These are phyloP conservation scores for Dermatophagoides farinae DNA, from an alignment of 1,140 invertebrate genomes.

Conservation along the genomic window DNA sequence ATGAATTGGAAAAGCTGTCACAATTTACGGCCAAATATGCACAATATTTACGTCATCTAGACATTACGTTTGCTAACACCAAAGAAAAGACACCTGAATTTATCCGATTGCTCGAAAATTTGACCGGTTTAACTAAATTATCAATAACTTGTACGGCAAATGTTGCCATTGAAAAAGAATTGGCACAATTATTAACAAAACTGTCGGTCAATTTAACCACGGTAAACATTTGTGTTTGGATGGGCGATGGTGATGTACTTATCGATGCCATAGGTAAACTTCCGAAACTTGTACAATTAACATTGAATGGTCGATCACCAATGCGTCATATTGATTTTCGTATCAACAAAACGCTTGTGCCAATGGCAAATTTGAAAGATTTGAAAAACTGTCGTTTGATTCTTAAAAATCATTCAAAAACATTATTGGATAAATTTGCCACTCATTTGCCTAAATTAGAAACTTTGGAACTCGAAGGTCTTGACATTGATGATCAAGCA, in stretches of 20 bases:
- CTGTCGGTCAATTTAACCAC: neutral
- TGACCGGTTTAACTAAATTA: conserved; percentile 2
- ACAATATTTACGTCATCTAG: conserved; percentile 10
- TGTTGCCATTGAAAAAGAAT: conserved; percentile 3
- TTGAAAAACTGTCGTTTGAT: conserved; percentile 1
- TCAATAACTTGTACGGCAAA: conserved; percentile 1
- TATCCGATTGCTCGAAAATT: neutral
- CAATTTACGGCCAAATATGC: conserved; percentile 12
- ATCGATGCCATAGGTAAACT: neutral
- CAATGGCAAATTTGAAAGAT: neutral
- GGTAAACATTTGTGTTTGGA: conserved; percentile 10
- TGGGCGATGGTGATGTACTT: neutral
- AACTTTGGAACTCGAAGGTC: conserved; percentile 5
- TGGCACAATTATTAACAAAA: neutral
- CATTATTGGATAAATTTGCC: neutral
- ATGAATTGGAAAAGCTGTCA: neutral
- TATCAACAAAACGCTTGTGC: neutral
- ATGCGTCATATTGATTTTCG: conserved; percentile 11
- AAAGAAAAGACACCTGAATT: conserved; percentile 5
- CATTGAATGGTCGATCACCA: conserved; percentile 10
- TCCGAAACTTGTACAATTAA: neutral
- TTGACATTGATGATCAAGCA: conserved; percentile 5
- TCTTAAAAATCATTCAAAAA: conserved; percentile 5
- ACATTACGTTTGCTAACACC: conserved; percentile 5
- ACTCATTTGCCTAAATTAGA: neutral